Evolutionary conservation across 2,113 vertebrate genomes (phyloP).

Genomic region (Vireo altiloquus): DNA sequence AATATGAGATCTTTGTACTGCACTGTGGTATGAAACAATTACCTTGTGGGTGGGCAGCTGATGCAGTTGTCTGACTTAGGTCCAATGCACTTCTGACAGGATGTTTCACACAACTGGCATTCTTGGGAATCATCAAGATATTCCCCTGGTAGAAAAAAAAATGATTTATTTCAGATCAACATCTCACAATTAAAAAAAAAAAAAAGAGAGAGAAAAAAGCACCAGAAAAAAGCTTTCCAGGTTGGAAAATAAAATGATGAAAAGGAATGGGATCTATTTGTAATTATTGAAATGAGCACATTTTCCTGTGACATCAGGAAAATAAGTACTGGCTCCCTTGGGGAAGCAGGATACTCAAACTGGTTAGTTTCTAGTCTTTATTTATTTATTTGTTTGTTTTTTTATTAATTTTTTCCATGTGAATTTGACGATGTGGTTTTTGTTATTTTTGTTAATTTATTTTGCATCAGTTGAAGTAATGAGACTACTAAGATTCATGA

Average conservation of each 20-base stretch:
- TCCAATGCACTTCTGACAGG: slow-evolving; percentile 82
- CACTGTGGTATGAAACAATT: background rate
- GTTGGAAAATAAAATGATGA: background rate
- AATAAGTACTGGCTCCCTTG: background rate
- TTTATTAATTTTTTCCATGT: background rate
- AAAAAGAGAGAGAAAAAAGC: rapidly evolving
- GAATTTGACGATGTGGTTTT: background rate
- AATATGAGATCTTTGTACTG: background rate
- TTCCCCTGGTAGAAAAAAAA: slow-evolving; percentile 36
- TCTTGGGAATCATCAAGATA: slow-evolving; percentile 68
- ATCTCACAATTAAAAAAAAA: background rate
- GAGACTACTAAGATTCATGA: rapidly evolving
- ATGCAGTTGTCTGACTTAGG: slow-evolving; percentile 80
- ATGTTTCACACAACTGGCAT: slow-evolving; percentile 79
- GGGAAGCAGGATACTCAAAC: background rate
- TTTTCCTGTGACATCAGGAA: background rate
- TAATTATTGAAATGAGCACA: background rate
- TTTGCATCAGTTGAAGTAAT: background rate
- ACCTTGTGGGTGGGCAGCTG: slow-evolving; percentile 78
- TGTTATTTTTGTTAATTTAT: background rate
- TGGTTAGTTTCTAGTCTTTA: background rate
- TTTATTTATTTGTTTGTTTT: background rate
- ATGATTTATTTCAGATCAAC: background rate
- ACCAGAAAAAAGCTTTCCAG: background rate
- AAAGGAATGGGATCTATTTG: background rate